Percentiles rank a stretch among this genome's conserved stretches.
phyloP scores from a whole-genome alignment of 2,888 invertebrate genomes.

The Stenoptilia bipunctidactyla region DNA sequence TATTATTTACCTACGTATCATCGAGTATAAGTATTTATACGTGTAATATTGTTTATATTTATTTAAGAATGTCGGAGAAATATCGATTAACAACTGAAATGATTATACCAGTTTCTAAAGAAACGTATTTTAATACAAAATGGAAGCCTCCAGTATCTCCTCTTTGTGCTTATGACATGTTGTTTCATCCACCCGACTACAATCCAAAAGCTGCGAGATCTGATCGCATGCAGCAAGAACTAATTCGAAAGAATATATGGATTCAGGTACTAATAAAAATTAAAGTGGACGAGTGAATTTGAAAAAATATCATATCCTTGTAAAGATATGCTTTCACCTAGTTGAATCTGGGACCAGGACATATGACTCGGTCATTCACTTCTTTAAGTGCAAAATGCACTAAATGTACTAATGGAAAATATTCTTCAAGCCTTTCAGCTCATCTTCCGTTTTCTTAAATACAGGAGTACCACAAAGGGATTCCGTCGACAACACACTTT shows the following conservation, averaged over 20 bases:
- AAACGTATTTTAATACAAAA: slow-evolving; percentile 48
- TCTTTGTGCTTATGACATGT: slow-evolving; percentile 55
- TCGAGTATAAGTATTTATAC: too few relatives aligned
- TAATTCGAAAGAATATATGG: slow-evolving; percentile 55
- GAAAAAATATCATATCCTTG: too few relatives aligned
- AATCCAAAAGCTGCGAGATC: slow-evolving; percentile 53
- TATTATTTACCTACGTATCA: too few relatives aligned
- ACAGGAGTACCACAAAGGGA: slow-evolving; percentile 48
- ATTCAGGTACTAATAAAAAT: too few relatives aligned
- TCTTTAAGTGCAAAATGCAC: too few relatives aligned
- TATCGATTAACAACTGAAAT: slow-evolving; percentile 17
- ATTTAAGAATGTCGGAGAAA: too few relatives aligned
- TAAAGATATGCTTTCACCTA: too few relatives aligned
- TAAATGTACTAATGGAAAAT: neutral
- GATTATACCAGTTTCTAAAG: slow-evolving; percentile 49
- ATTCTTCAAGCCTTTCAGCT: neutral
- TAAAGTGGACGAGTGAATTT: too few relatives aligned
- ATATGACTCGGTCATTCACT: too few relatives aligned
- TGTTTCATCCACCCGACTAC: slow-evolving; percentile 58
- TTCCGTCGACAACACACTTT: slow-evolving; percentile 50
- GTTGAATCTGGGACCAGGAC: too few relatives aligned
- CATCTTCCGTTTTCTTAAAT: neutral
- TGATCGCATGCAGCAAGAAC: slow-evolving; percentile 51
- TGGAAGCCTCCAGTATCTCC: slow-evolving; percentile 30
- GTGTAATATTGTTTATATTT: too few relatives aligned